Base-by-base conservation (phyloP, 2,888 invertebrate genomes). In the Melanophora roralis region DNA sequence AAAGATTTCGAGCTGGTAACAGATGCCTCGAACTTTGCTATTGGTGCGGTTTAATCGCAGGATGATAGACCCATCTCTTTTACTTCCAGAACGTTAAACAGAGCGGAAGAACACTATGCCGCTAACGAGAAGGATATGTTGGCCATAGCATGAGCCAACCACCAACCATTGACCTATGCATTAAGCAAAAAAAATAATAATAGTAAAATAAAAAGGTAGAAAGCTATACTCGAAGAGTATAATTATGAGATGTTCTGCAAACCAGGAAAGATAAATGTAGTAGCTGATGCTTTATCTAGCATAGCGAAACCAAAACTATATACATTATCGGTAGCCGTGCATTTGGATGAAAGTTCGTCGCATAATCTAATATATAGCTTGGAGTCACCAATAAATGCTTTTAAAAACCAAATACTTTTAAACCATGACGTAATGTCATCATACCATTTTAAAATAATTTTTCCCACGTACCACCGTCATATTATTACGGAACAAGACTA, bases 71-170 rank as follows among this genome's bases (percentile, higher is more conserved):
- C 49, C 4, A 45, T 67, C 1, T 19, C 16, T 23, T 59, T 45
- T 16, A 67, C 19, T 16, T 74, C 74, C 12, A 27, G 65, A 19
- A 21, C 67, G 5, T 32, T 53, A 3, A 45, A 27, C n/a, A 67
- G 60, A 8, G 43, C 59, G 9, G 67, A 65, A 19, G 57, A 43
- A 4, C 43, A 23, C 16, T 49, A 40, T n/a, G 38, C 40, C 38
- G n/a, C 47, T 1, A 40, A 27, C 21, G 45, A 40, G 11, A 49
- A 21, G 11, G 47, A 49, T 2, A 23, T 49, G 21, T 12, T 49
- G 2, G 23, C 47, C 2, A 49, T 49, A 19, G 23, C 23, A 19
- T 47, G 47, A 21, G 19, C 47, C 8, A 19, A 45, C 12, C 23
- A 65, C 67, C 34, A 45, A 16, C 45, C 45, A 8, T 21, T 47